Evolutionary conservation across 2,888 invertebrate species (phyloP), one percentile per base, ranked within the genome.

Genomic region (Octonoba sinensis): DNA sequence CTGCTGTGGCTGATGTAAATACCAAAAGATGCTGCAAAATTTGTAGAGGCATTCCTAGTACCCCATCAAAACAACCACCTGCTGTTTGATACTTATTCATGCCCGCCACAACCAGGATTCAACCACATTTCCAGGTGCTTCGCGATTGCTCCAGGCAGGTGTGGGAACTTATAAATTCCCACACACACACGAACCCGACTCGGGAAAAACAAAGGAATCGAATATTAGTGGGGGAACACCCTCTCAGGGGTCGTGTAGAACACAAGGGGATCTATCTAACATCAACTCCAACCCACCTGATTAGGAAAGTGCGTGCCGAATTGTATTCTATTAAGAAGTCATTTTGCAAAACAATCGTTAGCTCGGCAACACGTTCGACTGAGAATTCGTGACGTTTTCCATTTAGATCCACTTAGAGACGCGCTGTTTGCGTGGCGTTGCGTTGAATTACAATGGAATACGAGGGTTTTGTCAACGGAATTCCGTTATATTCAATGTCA

Each of bases 301-400:
- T 77, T 71, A 71, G 24, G 24, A n/a, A 64, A 36, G 59, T 77
- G 77, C 77, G 77, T 77, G 77, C 36, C 16, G 70, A 47, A 59
- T 71, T 59, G 11, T 71, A 77, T 77, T 71, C 71, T 71, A 71
- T 77, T 77, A 77, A 65, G 69, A 77, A 77, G 59, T 64, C 77
- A 65, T 77, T 36, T 77, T 56, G 70, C 36, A 64, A 77, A 77
- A 77, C 70, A 70, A 77, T 74, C 66, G 60, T 56, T 36, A 20
- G 44, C 44, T 67, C 22, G 51, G 59, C 62, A 60, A 54, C 57
- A 69, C 57, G 54, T 76, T 51, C n/a, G 15, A 60, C 18, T 20
- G 12, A 46, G 54, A 16, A 46, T 77, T 57, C 78, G 78, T 78
- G 78, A 72, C 66, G n/a, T 22, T 60, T 51, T 78, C 72, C 44